Conservation (phyloP, 2,888 invertebrate species). For the Tromatobia lineatoria region DNA sequence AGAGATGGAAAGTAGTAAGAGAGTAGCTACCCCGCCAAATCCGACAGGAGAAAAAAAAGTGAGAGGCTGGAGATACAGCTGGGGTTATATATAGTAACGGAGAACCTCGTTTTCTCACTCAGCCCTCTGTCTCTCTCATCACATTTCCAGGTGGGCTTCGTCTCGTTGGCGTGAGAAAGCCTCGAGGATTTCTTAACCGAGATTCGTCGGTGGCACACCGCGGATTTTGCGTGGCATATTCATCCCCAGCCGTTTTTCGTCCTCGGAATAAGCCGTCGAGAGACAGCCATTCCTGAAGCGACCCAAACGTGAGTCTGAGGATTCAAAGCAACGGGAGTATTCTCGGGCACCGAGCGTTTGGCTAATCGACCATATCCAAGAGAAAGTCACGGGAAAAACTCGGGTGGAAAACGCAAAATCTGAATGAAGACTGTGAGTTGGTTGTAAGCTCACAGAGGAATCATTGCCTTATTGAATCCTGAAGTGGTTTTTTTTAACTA, state of each 20-base stretch:
- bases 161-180: constrained; percentile 55
- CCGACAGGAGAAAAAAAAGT: constrained; percentile 49
- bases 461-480: constrained; percentile 19
- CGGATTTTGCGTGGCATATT: constrained; percentile 81
- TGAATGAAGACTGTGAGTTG: neutral
- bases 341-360: neutral
- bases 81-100: constrained; percentile 29
- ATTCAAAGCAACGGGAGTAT: constrained; percentile 31
- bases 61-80: constrained; percentile 31
- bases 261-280: constrained; percentile 69
- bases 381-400: neutral
- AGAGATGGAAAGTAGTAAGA: constrained; percentile 38
- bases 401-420: constrained; percentile 16
- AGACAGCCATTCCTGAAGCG: constrained; percentile 5
- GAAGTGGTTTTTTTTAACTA: neutral
- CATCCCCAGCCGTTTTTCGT: constrained; percentile 80
- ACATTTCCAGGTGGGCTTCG: constrained; percentile 28
- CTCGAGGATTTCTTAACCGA: constrained; percentile 77
- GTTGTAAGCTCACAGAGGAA: constrained; percentile 3
- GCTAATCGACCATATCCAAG: constrained; percentile 37
- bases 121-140: constrained; percentile 27
- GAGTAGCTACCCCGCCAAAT: constrained; percentile 54
- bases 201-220: constrained; percentile 74
- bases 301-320: constrained; percentile 38
- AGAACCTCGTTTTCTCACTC: constrained; percentile 63